phyloP scores from a whole-genome alignment of 2,797 vertebrate species.

The Hyperoplus lanceolatus region DNA sequence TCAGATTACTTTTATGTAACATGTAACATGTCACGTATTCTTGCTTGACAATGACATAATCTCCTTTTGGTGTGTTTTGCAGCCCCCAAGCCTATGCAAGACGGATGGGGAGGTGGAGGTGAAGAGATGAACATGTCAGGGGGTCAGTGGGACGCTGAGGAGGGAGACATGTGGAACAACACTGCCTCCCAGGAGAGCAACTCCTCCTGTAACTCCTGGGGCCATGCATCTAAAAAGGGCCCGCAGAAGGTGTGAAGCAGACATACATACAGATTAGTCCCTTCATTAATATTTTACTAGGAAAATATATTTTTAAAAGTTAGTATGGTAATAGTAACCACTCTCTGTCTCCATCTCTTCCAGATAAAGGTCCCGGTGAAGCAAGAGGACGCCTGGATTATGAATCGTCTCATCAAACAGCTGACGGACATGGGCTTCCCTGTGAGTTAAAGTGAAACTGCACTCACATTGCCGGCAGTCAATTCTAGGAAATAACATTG shows the following conservation, averaged over 20 bases:
- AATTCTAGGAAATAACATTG: not conserved
- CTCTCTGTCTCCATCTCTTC: slow-evolving; percentile 8
- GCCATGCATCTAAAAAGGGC: slow-evolving; percentile 88
- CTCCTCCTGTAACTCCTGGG: slow-evolving; percentile 87
- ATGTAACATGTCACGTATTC: not conserved
- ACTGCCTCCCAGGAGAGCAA: slow-evolving; percentile 92
- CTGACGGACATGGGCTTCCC: slow-evolving; percentile 99
- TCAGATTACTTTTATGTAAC: not conserved
- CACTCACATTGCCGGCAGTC: not conserved
- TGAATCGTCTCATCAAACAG: slow-evolving; percentile 98
- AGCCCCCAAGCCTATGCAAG: slow-evolving; percentile 99
- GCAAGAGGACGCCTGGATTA: slow-evolving; percentile 96
- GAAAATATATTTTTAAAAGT: not conserved
- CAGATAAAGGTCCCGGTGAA: slow-evolving; percentile 92
- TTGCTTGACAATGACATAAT: not conserved
- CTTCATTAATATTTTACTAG: not conserved
- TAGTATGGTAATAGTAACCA: not conserved
- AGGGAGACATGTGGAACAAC: slow-evolving; percentile 97
- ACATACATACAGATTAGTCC: not conserved
- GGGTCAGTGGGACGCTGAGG: slow-evolving; percentile 90
- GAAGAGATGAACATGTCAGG: slow-evolving; percentile 89
- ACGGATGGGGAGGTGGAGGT: slow-evolving; percentile 95
- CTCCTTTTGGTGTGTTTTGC: slow-evolving; percentile 32
- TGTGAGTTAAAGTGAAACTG: slow-evolving; percentile 77
- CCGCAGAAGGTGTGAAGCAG: slow-evolving; percentile 87